phyloP scores from a whole-genome alignment of 2,113 vertebrate genomes.

The Paracanthobrama guichenoti region DNA sequence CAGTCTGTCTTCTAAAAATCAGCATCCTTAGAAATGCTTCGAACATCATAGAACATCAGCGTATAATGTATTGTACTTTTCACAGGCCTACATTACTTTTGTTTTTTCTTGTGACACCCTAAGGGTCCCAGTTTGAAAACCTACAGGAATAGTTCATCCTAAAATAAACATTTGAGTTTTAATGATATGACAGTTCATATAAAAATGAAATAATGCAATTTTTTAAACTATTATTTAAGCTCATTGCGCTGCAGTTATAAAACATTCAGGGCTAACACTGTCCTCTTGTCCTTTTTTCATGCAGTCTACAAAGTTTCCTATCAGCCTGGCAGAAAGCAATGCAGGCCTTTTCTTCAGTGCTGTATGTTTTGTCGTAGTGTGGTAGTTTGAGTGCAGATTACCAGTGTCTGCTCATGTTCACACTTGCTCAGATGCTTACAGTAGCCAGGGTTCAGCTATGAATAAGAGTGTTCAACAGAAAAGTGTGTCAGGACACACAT shows the following conservation, averaged over 20 bases:
- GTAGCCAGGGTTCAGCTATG: background rate
- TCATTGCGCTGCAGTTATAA: background rate
- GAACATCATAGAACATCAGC: too few species aligned
- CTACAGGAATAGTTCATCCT: background rate
- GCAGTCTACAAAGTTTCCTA: background rate
- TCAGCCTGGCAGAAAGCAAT: background rate
- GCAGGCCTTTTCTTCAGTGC: background rate
- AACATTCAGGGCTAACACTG: background rate
- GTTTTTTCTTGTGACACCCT: background rate
- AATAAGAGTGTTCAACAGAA: background rate
- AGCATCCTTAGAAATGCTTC: too few species aligned
- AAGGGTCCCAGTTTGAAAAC: background rate
- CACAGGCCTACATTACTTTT: too few species aligned
- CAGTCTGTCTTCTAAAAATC: too few species aligned
- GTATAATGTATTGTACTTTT: too few species aligned
- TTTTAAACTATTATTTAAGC: background rate
- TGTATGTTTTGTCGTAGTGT: conserved; percentile 3
- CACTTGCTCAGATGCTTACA: background rate
- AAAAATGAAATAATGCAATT: background rate
- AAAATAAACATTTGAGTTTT: too few species aligned
- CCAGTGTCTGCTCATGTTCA: background rate
- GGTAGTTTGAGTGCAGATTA: conserved; percentile 10
- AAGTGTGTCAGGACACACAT: background rate
- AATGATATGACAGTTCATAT: background rate
- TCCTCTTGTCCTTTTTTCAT: background rate